Evolutionary conservation across 2,888 invertebrate genomes (phyloP), one percentile per base, ranked within the genome.

Genomic region (Lepetodrilus schrolli): DNA sequence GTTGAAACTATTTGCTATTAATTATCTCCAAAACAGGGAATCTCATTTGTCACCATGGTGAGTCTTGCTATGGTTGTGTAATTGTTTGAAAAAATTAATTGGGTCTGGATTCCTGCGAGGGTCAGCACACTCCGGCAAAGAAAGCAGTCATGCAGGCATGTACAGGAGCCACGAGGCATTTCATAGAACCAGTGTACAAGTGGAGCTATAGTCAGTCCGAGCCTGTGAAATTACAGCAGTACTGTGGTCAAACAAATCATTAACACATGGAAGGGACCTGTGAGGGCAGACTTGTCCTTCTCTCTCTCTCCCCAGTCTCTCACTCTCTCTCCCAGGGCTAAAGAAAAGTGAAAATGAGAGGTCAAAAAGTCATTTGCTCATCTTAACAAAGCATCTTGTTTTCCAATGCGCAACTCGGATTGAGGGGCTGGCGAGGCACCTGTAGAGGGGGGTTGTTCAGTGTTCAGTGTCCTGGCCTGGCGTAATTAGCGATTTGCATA

Each of bases 331-430:
- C 37, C 65, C 65, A 26, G 23, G 65, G 26, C 23, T 50, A 72
- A 72, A 72, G 66, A 74, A 68, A 72, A 72, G 65, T 43, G 71
- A 72, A 66, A 72, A 66, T 50, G 66, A 74, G 78, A 72, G 80
- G 80, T 80, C 80, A 78, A 73, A 71, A 75, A 76, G 78, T 78
- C 80, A 80, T 58, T 66, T 73, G n/a, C 73, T 30, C 78, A 38
- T 71, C 26, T 51, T 68, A 69, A 58, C 75, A 72, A 74, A 74
- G 71, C 66, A 65, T 48, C 51, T 36, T 72, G 43, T 26, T 36
- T 13, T 30, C 38, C 71, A 38, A 26, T 50, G 50, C 51, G 51
- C 51, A 71, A 65, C 72, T 65, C 30, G 43, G 23, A 48, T 34
- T 26, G 72, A 36, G 5, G 48, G 72, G 23, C 20, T n/a, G 47